A percentile compares a stretch with the other conserved stretches of the same genome.
Evolutionary conservation across 2,797 vertebrate species (phyloP).

Genomic region (Anabas testudineus): DNA sequence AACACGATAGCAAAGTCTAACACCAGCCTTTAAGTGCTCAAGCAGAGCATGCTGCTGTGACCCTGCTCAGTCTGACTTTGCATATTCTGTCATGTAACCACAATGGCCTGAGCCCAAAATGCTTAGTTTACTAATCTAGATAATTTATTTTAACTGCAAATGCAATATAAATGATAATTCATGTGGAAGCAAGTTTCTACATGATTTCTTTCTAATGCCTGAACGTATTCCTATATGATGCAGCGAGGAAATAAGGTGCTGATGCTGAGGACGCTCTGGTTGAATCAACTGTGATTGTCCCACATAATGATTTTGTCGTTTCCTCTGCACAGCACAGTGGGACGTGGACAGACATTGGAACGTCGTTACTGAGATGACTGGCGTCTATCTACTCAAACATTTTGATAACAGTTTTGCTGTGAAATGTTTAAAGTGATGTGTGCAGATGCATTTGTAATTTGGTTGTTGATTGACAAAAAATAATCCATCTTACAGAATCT

Average conservation of each 20-base stretch:
- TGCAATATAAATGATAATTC: conserved; percentile 16
- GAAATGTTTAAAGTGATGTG: background rate
- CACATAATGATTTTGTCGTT: background rate
- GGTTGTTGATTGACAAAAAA: too few species aligned
- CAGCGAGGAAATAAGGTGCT: background rate
- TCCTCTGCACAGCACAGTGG: background rate
- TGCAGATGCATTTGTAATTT: too few species aligned
- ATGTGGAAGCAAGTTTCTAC: conserved; percentile 6
- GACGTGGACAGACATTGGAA: background rate
- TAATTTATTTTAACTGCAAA: conserved; percentile 41
- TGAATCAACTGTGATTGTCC: background rate
- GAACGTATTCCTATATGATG: conserved; percentile 13
- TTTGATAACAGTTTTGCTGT: background rate
- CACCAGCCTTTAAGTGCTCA: conserved; percentile 36
- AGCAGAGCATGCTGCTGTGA: background rate
- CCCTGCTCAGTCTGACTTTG: conserved; percentile 21
- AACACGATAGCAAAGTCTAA: conserved; percentile 7
- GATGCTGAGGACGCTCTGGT: background rate
- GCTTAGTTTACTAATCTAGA: conserved; percentile 38
- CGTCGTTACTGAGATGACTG: background rate
- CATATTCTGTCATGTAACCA: conserved; percentile 30
- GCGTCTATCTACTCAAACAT: background rate
- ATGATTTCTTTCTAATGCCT: background rate
- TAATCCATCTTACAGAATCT: too few species aligned
- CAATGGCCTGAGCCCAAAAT: conserved; percentile 1